Base-by-base conservation (phyloP, 2,113 vertebrate species). In the Tragulus kanchil region DNA sequence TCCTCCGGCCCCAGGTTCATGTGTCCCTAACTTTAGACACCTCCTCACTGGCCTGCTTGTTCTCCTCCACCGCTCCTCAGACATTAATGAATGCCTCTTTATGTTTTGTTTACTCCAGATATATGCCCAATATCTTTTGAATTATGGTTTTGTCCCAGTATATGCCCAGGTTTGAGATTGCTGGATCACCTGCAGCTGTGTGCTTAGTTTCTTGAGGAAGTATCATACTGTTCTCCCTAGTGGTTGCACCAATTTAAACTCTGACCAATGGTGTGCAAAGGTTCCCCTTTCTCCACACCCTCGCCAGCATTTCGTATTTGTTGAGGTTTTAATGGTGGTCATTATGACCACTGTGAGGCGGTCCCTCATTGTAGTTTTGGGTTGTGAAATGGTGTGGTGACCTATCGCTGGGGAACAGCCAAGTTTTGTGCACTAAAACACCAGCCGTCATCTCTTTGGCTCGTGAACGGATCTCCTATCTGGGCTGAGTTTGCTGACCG, bases 1-100 rank as follows among this genome's bases (percentile, higher is more conserved):
- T 15, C 0, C 14, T 5, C 3, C 1, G 26, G 31, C 21, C 28
- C 0, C 28, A 45, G 45, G 48, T 11, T 23, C 1, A 0, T 19
- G 4, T 67, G 59, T 48, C 11, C 64, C 36, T 42, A 7, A 42
- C 11, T n/a, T 23, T 14, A 58, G 52, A 81, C 78, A 58, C 1
- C 36, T n/a, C 3, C 9, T n/a, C 14, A 6, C 9, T 36, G 36
- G n/a, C 1, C 25, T 62, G 61, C 61, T 28, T 25, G 26, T 25
- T 28, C 61, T 28, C 3, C 61, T 12, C 61, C 11, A 26, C 61
- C 26, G 61, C 25, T 62, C 11, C 61, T 28, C 61, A 13, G 61
- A 26, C 0, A 23, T 62, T 62, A 28, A 62, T 5, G 25, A 62
- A 62, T 2, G 25, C 4, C 61, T 62, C 23, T 62, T 11, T 4